phyloP scores from a whole-genome alignment of 2,113 vertebrate species.

The Hystrix brachyura region DNA sequence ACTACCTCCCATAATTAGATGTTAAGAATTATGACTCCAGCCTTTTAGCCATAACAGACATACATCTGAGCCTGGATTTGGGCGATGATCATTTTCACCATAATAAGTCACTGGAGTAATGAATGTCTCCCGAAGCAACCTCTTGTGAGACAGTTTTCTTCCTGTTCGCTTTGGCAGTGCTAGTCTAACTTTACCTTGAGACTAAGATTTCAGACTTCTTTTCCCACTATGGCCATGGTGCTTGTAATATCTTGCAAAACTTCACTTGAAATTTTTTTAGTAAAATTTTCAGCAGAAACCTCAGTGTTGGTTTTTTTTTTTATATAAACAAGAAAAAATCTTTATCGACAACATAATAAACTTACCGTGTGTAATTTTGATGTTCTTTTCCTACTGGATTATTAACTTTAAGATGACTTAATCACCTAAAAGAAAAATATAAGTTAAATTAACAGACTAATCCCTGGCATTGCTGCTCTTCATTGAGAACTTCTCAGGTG shows the following conservation, averaged over 20 bases:
- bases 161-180: not conserved
- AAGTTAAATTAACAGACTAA: constrained; percentile 19
- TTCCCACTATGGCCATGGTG: not conserved
- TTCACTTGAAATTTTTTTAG: not conserved
- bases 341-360: not conserved
- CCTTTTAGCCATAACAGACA: not conserved
- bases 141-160: not conserved
- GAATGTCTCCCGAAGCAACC: not conserved
- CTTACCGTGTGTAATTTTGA: constrained; percentile 3
- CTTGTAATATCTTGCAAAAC: not conserved
- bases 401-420: not conserved
- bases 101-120: not conserved
- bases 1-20: not conserved
- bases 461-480: not conserved
- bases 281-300: constrained; percentile 43
- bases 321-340: not conserved
- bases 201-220: constrained; percentile 43
- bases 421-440: not conserved
- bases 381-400: not conserved
- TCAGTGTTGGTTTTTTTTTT: constrained; percentile 12
- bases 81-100: accelerated
- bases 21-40: not conserved
- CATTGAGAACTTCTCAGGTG: not conserved
- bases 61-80: not conserved
- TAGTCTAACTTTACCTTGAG: not conserved